These are phyloP conservation scores for Menidia menidia DNA, from an alignment of 2,797 vertebrate genomes.

Conservation along the genomic window DNA sequence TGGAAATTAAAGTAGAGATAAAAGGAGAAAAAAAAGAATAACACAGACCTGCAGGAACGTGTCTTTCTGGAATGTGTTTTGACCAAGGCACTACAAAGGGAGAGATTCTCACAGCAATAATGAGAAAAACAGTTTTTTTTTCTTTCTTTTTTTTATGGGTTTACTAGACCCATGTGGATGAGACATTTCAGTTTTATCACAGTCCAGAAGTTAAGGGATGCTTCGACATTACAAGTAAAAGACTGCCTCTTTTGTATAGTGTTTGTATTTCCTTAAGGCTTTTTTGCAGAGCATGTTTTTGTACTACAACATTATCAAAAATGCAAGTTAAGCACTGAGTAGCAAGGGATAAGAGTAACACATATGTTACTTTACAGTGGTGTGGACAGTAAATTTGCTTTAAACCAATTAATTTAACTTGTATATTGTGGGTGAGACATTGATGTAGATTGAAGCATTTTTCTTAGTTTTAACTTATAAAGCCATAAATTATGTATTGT, in stretches of 20 bases:
- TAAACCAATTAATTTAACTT: constrained; percentile 86
- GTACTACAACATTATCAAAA: constrained; percentile 77
- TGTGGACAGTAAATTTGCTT: constrained; percentile 78
- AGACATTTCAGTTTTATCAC: constrained; percentile 67
- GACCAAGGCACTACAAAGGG: constrained; percentile 77
- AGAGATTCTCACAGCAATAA: constrained; percentile 79
- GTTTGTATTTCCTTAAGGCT: constrained; percentile 80
- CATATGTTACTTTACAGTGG: constrained; percentile 71
- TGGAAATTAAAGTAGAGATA: constrained; percentile 73
- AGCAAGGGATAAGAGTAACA: constrained; percentile 76
- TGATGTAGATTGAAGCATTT: constrained; percentile 80
- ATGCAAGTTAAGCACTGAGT: constrained; percentile 85
- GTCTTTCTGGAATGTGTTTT: constrained; percentile 84
- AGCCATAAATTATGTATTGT: constrained; percentile 89
- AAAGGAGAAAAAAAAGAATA: constrained; percentile 33
- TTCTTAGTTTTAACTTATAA: constrained; percentile 86
- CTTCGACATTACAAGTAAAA: constrained; percentile 71
- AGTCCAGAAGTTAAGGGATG: constrained; percentile 73
- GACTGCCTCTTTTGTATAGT: constrained; percentile 79
- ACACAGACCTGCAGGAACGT: constrained; percentile 61
- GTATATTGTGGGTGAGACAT: constrained; percentile 82
- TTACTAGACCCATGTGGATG: constrained; percentile 65
- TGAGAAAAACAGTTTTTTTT: constrained; percentile 65
- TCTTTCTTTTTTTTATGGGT: constrained; percentile 9
- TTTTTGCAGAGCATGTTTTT: constrained; percentile 83